These are phyloP conservation scores for Pangasianodon hypophthalmus DNA, from an alignment of 2,113 vertebrate species.

Conservation along the genomic window DNA sequence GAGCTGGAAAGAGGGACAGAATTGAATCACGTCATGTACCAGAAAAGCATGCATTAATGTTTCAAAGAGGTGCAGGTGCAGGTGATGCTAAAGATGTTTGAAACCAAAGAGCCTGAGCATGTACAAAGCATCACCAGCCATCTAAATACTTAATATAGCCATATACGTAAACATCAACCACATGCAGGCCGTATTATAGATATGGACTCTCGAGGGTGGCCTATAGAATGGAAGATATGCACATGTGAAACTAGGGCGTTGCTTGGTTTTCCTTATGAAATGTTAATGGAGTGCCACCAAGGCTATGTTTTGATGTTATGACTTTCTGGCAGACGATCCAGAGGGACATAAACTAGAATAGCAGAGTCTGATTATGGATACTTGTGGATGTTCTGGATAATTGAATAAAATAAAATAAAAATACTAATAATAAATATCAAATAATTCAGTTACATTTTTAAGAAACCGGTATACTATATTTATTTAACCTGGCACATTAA, in stretches of 20 bases:
- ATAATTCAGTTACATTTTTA: background rate
- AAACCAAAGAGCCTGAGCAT: background rate
- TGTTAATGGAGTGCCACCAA: slow-evolving; percentile 7
- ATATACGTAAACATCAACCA: background rate
- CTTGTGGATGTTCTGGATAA: background rate
- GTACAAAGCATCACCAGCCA: background rate
- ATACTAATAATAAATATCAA: background rate
- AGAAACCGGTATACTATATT: background rate
- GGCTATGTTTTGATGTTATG: slow-evolving; percentile 11
- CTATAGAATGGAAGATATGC: background rate
- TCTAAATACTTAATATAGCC: slow-evolving; percentile 12
- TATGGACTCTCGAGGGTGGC: background rate
- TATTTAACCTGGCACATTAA: background rate
- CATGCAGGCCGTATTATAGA: background rate
- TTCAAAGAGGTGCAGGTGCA: slow-evolving; percentile 41
- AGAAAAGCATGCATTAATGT: slow-evolving; percentile 46
- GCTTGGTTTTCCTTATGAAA: slow-evolving; percentile 16
- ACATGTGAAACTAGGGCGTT: background rate
- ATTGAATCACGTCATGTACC: background rate
- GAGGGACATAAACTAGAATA: background rate
- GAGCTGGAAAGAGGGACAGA: background rate
- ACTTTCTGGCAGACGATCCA: background rate
- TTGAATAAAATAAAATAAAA: background rate
- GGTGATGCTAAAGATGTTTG: slow-evolving; percentile 30
- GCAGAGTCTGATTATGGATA: background rate